Percentiles rank a stretch among this genome's conserved stretches.
These are phyloP conservation scores for Paraplagusia blochii DNA, from an alignment of 2,113 vertebrate genomes.

Conservation along the genomic window DNA sequence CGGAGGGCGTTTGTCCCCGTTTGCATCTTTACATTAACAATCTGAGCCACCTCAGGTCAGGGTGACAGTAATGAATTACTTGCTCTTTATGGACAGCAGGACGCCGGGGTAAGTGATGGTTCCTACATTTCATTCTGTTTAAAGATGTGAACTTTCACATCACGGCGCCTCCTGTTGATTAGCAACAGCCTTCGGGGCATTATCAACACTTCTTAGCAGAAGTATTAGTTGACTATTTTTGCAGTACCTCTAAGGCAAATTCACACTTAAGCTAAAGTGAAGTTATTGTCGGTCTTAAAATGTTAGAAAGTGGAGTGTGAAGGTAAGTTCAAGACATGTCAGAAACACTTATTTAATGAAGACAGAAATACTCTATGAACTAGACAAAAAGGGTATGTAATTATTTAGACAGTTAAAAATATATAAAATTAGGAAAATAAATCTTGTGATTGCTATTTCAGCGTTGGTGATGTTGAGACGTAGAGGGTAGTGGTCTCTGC, in stretches of 20 bases:
- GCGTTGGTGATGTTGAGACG: too few relatives aligned
- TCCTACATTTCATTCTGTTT: slow-evolving; percentile 45
- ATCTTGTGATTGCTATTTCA: too few relatives aligned
- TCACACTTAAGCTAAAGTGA: neutral
- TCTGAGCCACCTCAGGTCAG: slow-evolving; percentile 44
- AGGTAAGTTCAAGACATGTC: too few relatives aligned
- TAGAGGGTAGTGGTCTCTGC: too few relatives aligned
- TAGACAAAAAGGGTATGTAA: too few relatives aligned
- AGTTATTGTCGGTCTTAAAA: too few relatives aligned
- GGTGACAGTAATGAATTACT: slow-evolving; percentile 57
- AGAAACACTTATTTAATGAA: too few relatives aligned
- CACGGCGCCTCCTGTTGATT: slow-evolving; percentile 23
- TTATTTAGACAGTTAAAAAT: too few relatives aligned
- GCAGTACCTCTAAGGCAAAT: neutral
- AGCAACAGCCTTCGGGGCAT: slow-evolving; percentile 10
- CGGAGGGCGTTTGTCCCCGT: slow-evolving; percentile 7
- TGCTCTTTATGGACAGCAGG: slow-evolving; percentile 56
- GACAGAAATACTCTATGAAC: too few relatives aligned
- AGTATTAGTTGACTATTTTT: slow-evolving; percentile 1
- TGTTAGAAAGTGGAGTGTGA: too few relatives aligned
- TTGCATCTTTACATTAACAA: slow-evolving; percentile 44
- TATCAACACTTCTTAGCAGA: slow-evolving; percentile 7
- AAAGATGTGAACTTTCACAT: slow-evolving; percentile 45
- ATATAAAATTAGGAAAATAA: too few relatives aligned
- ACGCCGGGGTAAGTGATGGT: slow-evolving; percentile 44